Conservation (phyloP, 2,888 invertebrate species). For the Catonia carolina region DNA sequence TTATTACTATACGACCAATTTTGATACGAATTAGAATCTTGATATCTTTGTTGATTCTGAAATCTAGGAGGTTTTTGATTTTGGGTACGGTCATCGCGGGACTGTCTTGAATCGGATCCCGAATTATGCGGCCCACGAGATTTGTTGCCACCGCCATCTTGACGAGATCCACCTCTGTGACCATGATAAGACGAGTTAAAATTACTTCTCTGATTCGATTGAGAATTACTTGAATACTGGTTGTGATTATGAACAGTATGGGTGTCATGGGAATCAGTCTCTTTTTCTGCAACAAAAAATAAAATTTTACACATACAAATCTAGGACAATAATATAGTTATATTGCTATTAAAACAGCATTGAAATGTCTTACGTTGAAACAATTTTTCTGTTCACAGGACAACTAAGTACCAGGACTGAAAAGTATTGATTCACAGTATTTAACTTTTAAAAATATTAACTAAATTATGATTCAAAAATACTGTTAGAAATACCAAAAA, state of each 20-base stretch:
- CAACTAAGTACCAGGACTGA: too few species aligned
- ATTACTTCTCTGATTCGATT: too few species aligned
- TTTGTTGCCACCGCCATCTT: background rate
- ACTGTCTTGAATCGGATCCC: background rate
- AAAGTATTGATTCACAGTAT: too few species aligned
- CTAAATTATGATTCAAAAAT: too few species aligned
- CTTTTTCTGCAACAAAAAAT: constrained; percentile 11
- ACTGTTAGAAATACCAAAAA: too few species aligned
- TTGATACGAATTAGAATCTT: constrained; percentile 16
- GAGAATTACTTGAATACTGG: background rate
- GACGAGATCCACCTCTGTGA: background rate
- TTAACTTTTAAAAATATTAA: too few species aligned
- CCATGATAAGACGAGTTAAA: too few species aligned
- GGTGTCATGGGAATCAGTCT: background rate
- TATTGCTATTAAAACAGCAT: too few species aligned
- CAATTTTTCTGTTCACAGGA: too few species aligned
- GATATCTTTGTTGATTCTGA: constrained; percentile 41
- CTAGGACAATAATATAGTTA: too few species aligned
- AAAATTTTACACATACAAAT: background rate
- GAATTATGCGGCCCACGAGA: too few species aligned
- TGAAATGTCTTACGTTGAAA: too few species aligned
- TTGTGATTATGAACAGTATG: background rate
- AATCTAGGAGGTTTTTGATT: constrained; percentile 56
- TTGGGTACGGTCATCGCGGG: constrained; percentile 29
- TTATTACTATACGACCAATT: constrained; percentile 10